Percentiles rank a stretch among this genome's conserved stretches.
Evolutionary conservation across 2,888 invertebrate genomes (phyloP).

Genomic region (Drosophila setosimentum): DNA sequence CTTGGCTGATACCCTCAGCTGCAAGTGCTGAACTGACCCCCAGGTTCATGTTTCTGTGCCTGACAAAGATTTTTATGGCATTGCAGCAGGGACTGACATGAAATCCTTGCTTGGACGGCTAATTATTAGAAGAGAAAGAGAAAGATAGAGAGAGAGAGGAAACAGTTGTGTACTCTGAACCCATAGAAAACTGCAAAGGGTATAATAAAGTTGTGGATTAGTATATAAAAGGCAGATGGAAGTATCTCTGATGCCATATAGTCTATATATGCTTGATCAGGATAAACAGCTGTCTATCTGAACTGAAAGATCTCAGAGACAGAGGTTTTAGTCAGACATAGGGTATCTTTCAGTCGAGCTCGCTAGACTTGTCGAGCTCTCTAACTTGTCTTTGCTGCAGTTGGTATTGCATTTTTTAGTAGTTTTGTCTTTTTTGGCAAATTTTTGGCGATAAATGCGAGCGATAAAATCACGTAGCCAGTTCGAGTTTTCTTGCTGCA

Average conservation of each 20-base stretch:
- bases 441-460: conserved; percentile 67
- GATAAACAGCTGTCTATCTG: not conserved
- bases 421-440: conserved; percentile 53
- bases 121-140: not conserved
- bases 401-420: conserved; percentile 4
- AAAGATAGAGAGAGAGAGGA: not conserved
- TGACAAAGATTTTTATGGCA: not conserved
- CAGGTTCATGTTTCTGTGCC: not conserved
- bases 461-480: conserved; percentile 64
- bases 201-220: not conserved
- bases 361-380: not conserved
- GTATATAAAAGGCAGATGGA: not conserved
- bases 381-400: not conserved
- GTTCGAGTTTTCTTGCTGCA: conserved; percentile 34
- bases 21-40: not conserved
- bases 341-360: not conserved
- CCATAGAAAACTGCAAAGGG: not conserved
- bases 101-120: not conserved
- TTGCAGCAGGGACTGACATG: not conserved
- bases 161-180: too few species aligned
- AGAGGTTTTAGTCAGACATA: not conserved
- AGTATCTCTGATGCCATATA: not conserved
- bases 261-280: not conserved
- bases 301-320: not conserved
- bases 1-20: not conserved